Conservation (phyloP, 2,797 vertebrate species). For the Petrocephalus sullivani region DNA sequence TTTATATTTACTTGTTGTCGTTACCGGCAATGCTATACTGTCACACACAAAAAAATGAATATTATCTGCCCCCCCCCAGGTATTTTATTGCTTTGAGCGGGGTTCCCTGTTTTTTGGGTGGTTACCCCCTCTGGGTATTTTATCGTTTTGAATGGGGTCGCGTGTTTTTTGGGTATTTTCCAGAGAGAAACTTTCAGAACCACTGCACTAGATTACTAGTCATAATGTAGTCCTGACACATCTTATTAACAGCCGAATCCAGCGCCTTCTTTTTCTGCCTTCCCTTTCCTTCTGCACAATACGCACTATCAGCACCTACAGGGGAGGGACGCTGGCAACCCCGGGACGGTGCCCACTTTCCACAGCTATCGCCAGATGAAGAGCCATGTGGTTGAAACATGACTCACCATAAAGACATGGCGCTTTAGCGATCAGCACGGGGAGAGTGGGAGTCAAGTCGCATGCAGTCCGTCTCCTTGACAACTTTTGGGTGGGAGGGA, state of each 20-base stretch:
- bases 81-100: too few relatives aligned
- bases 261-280: neutral
- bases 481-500: constrained; percentile 25
- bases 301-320: neutral
- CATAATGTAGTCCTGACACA: neutral
- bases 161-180: too few relatives aligned
- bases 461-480: constrained; percentile 33
- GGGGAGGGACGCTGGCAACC: neutral
- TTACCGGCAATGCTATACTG: neutral
- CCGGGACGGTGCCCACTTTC: neutral
- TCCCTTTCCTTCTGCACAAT: neutral
- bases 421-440: neutral
- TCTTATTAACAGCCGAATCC: neutral
- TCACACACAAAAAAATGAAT: neutral
- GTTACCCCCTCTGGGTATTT: neutral
- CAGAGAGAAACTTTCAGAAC: too few relatives aligned
- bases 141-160: neutral
- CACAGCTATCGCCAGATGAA: neutral
- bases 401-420: neutral
- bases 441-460: constrained; percentile 19
- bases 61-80: neutral
- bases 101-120: too few relatives aligned
- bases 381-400: neutral
- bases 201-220: neutral
- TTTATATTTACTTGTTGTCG: neutral